A percentile compares a stretch with the other conserved stretches of the same genome.
Evolutionary conservation across 2,888 invertebrate species (phyloP).

Genomic region (Pimpla rufipes): DNA sequence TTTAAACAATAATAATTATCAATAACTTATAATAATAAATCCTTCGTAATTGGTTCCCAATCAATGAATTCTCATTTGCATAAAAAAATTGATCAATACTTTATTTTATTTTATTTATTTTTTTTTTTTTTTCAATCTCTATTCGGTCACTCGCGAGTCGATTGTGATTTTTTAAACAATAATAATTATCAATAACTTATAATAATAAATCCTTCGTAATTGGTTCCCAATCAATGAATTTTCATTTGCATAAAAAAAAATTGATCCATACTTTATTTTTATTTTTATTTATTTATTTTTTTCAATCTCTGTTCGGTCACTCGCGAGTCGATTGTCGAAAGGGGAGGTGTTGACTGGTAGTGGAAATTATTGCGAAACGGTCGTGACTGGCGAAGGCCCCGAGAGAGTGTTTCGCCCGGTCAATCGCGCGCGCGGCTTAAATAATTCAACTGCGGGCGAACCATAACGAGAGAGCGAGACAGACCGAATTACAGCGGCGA

Average conservation of each 20-base stretch:
- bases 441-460: conserved; percentile 74
- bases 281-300: no score
- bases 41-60: no score
- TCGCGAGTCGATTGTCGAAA: not conserved
- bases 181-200: no score
- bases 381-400: conserved; percentile 19
- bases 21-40: no score
- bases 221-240: not conserved
- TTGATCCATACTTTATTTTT: not conserved
- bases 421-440: conserved; percentile 71
- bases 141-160: no score
- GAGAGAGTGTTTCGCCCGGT: conserved; percentile 33
- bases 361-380: conserved; percentile 40
- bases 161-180: no score
- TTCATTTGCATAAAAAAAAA: not conserved
- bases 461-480: conserved; percentile 50
- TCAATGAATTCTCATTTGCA: no score
- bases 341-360: conserved; percentile 7
- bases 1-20: no score
- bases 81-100: no score
- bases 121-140: no score
- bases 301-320: not conserved
- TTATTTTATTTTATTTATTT: no score
- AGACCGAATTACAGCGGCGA: not conserved
- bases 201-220: no score